Evolutionary conservation across 2,888 invertebrate species (phyloP), one percentile per base, ranked within the genome.

Genomic region (Parasteatoda lunata): DNA sequence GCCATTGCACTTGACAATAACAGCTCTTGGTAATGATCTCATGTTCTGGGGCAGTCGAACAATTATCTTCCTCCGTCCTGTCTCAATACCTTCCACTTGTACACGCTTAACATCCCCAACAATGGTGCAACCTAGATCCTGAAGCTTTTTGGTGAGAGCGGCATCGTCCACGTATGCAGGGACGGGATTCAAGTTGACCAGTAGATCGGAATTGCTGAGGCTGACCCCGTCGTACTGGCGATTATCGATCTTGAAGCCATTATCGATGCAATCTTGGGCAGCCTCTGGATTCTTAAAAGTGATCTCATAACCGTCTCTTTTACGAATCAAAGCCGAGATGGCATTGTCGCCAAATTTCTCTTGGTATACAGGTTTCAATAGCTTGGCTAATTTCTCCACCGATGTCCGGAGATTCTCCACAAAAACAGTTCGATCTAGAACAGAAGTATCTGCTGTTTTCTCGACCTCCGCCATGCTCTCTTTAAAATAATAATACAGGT

Each of bases 321-420:
- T 73, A 15, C 87, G 87, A 15, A 88, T 51, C 48, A 88, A 30
- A 9, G 82, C 76, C 13, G 49, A 30, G 59, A 88, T 69, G 4
- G 87, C 83, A n/a, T 79, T 70, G 5, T 88, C 83, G 0, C 87
- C 87, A 59, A 47, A 71, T n/a, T 88, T 83, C 51, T 88, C 87
- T 3, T 82, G n/a, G 47, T 77, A 88, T 5, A 83, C 11, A 3
- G 87, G 75, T 64, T 88, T 88, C 54, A 88, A 15, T 11, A 81
- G 78, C 59, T 82, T 78, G 65, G 76, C 79, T 11, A 88, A 71
- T 45, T 88, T 88, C 15, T 88, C 87, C 1, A 88, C 79, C 5
- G 87, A 88, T 3, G 80, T 83, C 2, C 87, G 68, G 52, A 88
- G 72, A n/a, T 83, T 83, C 66, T 88, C 87, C 5, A 88, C 87